phyloP scores from a whole-genome alignment of 2,888 invertebrate species.

The Papilio gigon region DNA sequence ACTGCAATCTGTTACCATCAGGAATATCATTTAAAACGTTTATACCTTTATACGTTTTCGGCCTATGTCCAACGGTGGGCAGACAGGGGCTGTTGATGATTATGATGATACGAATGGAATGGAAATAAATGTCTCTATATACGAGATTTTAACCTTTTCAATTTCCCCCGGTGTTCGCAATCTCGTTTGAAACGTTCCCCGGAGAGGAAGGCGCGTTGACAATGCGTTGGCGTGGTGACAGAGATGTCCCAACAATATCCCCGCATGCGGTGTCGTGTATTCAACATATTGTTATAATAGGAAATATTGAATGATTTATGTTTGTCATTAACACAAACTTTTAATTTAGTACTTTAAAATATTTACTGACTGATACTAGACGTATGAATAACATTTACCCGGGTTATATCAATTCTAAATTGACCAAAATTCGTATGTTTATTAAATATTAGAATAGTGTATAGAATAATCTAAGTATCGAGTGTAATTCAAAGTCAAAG shows the following conservation, averaged over 20 bases:
- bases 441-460: background rate
- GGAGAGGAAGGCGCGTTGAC: constrained; percentile 41
- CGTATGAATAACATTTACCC: too few species aligned
- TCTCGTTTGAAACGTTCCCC: constrained; percentile 40
- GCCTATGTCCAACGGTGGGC: too few species aligned
- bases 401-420: background rate
- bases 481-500: background rate
- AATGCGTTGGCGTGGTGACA: constrained; percentile 33
- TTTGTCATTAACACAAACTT: background rate
- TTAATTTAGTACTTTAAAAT: background rate
- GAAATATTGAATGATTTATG: background rate
- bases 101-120: too few species aligned
- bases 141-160: constrained; percentile 42
- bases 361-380: too few species aligned
- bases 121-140: constrained; percentile 2
- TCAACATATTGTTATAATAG: background rate
- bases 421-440: background rate
- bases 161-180: constrained; percentile 42
- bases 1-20: background rate
- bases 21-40: too few species aligned
- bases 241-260: constrained; percentile 28
- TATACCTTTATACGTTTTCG: too few species aligned
- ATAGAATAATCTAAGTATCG: background rate
- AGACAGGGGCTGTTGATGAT: too few species aligned
- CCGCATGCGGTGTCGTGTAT: constrained; percentile 32